Percentiles rank a stretch among this genome's conserved stretches.
These are phyloP conservation scores for Orbicella faveolata DNA, from an alignment of 64 coral and sea anemone genomes.

Conservation along the genomic window DNA sequence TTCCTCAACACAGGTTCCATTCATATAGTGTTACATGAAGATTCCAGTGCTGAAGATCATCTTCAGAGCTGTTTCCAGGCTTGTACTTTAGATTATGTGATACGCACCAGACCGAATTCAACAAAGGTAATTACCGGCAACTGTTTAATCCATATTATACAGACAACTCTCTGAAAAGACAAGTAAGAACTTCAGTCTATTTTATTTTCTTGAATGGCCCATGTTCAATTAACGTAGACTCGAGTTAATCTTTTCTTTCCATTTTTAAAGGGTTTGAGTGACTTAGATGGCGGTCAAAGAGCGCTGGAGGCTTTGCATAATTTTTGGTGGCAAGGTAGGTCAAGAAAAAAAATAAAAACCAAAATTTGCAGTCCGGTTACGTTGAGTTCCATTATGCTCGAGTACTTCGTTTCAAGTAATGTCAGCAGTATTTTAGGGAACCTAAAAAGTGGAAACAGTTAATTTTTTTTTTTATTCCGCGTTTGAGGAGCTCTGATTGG, in stretches of 20 bases:
- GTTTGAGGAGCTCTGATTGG: too few relatives aligned
- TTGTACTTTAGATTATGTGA: slow-evolving; percentile 47
- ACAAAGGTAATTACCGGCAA: slow-evolving; percentile 41
- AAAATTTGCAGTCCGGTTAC: not conserved
- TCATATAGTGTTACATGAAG: slow-evolving; percentile 73
- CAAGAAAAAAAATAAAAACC: not conserved
- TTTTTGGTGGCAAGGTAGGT: slow-evolving; percentile 67
- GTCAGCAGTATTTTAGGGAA: too few relatives aligned
- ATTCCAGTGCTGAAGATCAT: slow-evolving; percentile 48
- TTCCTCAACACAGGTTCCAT: slow-evolving; percentile 39
- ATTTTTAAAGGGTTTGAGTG: not conserved
- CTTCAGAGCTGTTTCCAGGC: slow-evolving; percentile 84
- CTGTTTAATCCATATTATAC: too few relatives aligned
- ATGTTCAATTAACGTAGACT: not conserved
- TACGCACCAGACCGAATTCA: slow-evolving; percentile 13
- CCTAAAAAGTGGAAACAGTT: too few relatives aligned
- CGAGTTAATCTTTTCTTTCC: not conserved
- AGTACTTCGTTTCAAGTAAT: too few relatives aligned
- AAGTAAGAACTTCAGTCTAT: too few relatives aligned
- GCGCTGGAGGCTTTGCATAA: slow-evolving; percentile 54
- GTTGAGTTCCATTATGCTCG: too few relatives aligned
- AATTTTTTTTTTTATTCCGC: too few relatives aligned
- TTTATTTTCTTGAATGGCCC: too few relatives aligned
- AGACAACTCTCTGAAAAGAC: too few relatives aligned
- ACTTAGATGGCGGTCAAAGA: slow-evolving; percentile 26